Evolutionary conservation across 2,888 invertebrate genomes (phyloP), one percentile per base, ranked within the genome.

Genomic region (Acronicta leporina): DNA sequence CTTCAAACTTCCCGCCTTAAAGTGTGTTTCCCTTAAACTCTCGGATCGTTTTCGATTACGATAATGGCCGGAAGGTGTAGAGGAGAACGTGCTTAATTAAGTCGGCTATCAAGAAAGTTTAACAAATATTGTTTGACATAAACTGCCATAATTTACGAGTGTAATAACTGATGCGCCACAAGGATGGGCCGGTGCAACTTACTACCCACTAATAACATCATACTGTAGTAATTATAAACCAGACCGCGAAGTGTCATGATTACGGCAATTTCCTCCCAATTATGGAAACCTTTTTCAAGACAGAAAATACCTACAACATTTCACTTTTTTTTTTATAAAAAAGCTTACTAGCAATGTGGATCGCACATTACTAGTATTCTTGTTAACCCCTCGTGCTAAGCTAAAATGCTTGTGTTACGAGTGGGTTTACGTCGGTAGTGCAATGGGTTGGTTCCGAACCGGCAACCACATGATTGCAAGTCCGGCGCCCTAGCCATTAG

Each of bases 181-280:
- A 20, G 20, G 20, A 20, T 20, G 20, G 13, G 35, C 35, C 35
- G 13, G 13, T 3, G 13, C 13, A 35, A 0, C 13, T 13, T 5
- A 35, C 35, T 35, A 35, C 35, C 13, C 13, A 20, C 20, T 20
- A 20, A 20, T 20, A 20, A 3, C 20, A 20, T 20, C 20, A 13
- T 35, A 35, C 35, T 35, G 35, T 13, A 13, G 35, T 13, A 35
- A 35, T 35, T 35, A 35, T 43, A 43, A 43, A 43, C 20, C 20
- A 16, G 20, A 16, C 20, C 43, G 43, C 20, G 10, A 43, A 43
- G 43, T 43, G 43, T 43, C 43, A 43, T 50, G n/a, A 45, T 45
- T 27, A 3, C 13, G n/a, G 27, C 27, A 45, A 27, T 45, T 45
- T 45, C 44, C 27, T 27, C 25, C 6, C 27, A 45, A 30, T 25